phyloP scores from a whole-genome alignment of 2,888 invertebrate species.

The Latrodectus elegans region DNA sequence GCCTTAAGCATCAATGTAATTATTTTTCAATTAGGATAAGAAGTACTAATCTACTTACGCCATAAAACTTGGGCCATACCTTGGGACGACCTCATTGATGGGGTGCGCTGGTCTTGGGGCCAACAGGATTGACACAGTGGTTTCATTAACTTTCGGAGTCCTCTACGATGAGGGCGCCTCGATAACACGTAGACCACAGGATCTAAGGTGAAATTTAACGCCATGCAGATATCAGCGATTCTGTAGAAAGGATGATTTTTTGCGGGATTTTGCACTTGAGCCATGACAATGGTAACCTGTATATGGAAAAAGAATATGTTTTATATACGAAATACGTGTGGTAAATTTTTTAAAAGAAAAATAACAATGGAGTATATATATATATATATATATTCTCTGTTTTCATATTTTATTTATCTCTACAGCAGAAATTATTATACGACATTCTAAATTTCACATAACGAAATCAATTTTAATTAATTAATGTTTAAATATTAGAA shows the following conservation, averaged over 20 bases:
- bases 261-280: slow-evolving; percentile 76
- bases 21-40: not conserved
- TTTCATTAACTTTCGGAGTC: slow-evolving; percentile 44
- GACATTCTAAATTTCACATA: too few species aligned
- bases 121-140: slow-evolving; percentile 62
- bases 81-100: slow-evolving; percentile 62
- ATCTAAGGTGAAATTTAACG: slow-evolving; percentile 87
- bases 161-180: slow-evolving; percentile 54
- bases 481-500: too few species aligned
- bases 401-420: too few species aligned
- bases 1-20: too few species aligned
- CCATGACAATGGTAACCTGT: slow-evolving; percentile 82
- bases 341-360: too few species aligned
- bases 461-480: too few species aligned
- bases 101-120: slow-evolving; percentile 22
- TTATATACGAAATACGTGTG: too few species aligned
- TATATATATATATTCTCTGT: too few species aligned
- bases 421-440: too few species aligned
- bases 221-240: slow-evolving; percentile 84
- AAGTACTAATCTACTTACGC: slow-evolving; percentile 48
- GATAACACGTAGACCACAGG: slow-evolving; percentile 77
- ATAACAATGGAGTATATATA: too few species aligned
- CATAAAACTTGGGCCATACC: slow-evolving; percentile 45
- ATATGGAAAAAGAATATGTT: not conserved
- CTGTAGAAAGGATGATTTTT: slow-evolving; percentile 76